Evolutionary conservation across 2,113 vertebrate species (phyloP).

Genomic region (Origma solitaria): DNA sequence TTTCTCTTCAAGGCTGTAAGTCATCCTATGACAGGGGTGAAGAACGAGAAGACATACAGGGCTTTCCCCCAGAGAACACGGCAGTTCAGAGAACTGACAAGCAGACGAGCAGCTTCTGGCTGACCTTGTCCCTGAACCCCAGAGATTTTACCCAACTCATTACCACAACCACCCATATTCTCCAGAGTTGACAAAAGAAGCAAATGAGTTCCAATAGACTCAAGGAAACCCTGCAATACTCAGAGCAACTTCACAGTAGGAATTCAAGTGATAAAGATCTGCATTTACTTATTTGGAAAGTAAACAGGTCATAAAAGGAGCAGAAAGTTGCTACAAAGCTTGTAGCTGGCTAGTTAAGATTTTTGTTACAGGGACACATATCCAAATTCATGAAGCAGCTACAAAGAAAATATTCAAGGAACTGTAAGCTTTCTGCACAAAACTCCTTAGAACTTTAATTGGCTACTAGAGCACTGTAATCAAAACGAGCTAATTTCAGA

Average conservation of each 20-base stretch:
- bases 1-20: background rate
- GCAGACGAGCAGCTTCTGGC: background rate
- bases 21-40: background rate
- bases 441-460: background rate
- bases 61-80: background rate
- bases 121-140: background rate
- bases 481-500: background rate
- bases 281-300: background rate
- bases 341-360: background rate
- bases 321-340: background rate
- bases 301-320: background rate
- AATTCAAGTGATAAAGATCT: background rate
- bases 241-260: background rate
- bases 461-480: background rate
- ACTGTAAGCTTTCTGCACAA: background rate
- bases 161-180: background rate
- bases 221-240: background rate
- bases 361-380: background rate
- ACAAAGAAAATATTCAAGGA: background rate
- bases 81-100: background rate
- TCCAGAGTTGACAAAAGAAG: background rate
- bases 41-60: background rate
- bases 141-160: background rate
- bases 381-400: background rate
- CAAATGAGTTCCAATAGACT: background rate